Conservation (phyloP, 2,888 invertebrate genomes). For the Iselma pallidipennis region DNA sequence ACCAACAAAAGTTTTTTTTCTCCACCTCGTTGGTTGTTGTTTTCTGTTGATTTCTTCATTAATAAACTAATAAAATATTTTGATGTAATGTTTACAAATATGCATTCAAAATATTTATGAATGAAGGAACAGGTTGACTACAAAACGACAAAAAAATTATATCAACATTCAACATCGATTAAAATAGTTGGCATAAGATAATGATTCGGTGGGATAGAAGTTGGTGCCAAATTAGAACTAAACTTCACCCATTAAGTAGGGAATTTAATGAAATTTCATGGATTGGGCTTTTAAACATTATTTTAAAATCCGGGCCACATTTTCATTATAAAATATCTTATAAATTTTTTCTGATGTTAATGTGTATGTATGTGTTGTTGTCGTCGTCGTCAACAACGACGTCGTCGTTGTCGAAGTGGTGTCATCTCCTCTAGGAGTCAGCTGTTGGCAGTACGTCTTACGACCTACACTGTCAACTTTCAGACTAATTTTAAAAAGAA, state of each 20-base stretch:
- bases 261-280: background rate
- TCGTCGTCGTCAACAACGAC: background rate
- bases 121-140: slow-evolving; percentile 18
- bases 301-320: background rate
- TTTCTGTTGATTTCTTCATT: background rate
- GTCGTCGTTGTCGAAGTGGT: slow-evolving; percentile 3
- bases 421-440: slow-evolving; percentile 20
- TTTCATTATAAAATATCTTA: background rate
- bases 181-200: slow-evolving; percentile 3
- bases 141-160: slow-evolving; percentile 1
- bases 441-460: slow-evolving; percentile 29
- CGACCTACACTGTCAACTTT: slow-evolving; percentile 32
- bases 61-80: slow-evolving; percentile 14
- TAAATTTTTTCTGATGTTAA: background rate
- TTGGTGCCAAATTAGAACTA: background rate
- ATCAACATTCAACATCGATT: slow-evolving; percentile 1
- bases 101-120: slow-evolving; percentile 17
- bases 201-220: background rate
- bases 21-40: too few relatives aligned
- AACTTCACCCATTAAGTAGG: too few relatives aligned
- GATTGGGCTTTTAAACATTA: background rate
- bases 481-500: slow-evolving; percentile 40
- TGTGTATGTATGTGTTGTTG: background rate
- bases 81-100: slow-evolving; percentile 21
- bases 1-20: too few relatives aligned